phyloP scores from a whole-genome alignment of 2,888 invertebrate genomes.

The Zhuqinia jingwanae region DNA sequence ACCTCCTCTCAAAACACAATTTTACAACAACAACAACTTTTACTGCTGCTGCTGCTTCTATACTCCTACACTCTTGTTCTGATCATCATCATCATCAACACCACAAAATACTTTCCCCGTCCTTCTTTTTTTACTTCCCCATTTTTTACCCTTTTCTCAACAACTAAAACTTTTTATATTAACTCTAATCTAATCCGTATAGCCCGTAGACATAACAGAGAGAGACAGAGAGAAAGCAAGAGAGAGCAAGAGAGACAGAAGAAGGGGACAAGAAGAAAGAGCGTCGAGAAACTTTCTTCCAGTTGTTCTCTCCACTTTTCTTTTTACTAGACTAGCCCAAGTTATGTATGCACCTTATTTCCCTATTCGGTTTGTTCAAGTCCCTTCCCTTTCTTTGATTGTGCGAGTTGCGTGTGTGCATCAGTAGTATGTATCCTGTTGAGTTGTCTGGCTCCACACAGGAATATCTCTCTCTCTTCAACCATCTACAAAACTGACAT shows the following conservation, averaged over 20 bases:
- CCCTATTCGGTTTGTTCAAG: neutral
- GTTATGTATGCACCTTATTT: conserved; percentile 6
- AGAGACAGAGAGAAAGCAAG: neutral
- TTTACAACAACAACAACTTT: neutral
- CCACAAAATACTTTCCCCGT: neutral
- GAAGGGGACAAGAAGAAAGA: neutral
- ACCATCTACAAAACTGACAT: neutral
- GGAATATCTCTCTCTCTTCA: neutral
- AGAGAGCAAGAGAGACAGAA: conserved; percentile 7
- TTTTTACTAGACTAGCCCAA: neutral
- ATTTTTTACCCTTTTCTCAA: neutral
- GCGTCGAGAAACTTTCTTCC: conserved; percentile 35
- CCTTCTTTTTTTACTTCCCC: neutral
- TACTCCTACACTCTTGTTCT: neutral
- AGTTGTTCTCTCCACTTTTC: neutral
- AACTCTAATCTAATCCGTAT: conserved; percentile 52
- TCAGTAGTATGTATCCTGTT: neutral
- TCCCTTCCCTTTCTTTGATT: neutral
- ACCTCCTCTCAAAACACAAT: no score
- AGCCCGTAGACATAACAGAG: conserved; percentile 13
- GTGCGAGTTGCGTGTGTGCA: conserved; percentile 4
- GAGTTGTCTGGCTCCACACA: conserved; percentile 4
- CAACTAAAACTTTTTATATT: conserved; percentile 53
- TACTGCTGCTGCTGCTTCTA: neutral
- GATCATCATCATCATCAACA: neutral